phyloP scores from a whole-genome alignment of 2,797 vertebrate genomes.

The Acanthiza pusilla region DNA sequence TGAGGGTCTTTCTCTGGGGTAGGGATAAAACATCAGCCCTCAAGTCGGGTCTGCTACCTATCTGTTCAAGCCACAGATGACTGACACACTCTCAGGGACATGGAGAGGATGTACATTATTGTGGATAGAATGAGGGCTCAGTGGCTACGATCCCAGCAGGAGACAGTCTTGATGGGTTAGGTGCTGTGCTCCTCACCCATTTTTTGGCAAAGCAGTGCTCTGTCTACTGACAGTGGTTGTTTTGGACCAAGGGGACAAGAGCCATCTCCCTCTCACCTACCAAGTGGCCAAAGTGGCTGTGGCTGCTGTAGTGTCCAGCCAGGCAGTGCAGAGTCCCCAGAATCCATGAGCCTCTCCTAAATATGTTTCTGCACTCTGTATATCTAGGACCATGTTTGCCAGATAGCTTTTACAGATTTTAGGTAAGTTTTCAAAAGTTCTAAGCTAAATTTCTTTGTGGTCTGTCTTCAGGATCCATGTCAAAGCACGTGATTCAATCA shows the following conservation, averaged over 20 bases:
- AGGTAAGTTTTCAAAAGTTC: no score
- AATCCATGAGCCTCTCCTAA: neutral
- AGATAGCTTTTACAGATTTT: no score
- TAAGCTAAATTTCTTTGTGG: neutral
- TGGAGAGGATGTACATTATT: rapidly evolving
- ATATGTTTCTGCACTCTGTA: neutral
- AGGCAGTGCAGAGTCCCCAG: neutral
- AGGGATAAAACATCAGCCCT: neutral
- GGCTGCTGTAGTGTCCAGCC: neutral
- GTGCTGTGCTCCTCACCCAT: neutral
- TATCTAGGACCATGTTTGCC: neutral
- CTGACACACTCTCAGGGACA: rapidly evolving
- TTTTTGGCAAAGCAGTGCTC: neutral
- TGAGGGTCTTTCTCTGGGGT: rapidly evolving
- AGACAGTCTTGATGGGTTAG: neutral
- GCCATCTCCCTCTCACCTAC: neutral
- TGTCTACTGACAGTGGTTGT: neutral
- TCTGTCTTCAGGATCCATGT: neutral
- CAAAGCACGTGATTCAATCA: rapidly evolving
- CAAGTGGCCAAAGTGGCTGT: neutral
- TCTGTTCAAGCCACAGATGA: neutral
- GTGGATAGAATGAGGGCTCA: neutral
- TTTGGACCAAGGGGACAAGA: neutral
- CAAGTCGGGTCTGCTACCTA: neutral
- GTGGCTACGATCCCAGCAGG: neutral